Base-by-base conservation (phyloP, 2,888 invertebrate species). In the Quadroppia sp. region DNA sequence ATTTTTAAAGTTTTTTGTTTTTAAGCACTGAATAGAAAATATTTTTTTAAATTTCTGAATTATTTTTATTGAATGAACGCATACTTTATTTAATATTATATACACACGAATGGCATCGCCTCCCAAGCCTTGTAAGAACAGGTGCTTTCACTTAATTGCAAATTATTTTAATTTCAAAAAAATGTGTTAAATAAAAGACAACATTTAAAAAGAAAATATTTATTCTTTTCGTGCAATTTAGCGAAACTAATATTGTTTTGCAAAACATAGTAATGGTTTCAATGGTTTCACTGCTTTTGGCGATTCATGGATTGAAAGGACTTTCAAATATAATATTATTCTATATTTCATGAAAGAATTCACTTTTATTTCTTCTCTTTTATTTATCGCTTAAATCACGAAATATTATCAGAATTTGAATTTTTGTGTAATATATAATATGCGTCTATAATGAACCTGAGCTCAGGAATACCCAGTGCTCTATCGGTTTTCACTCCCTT, bases 241-340 rank as follows among this genome's bases (percentile, higher is more conserved):
- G 32, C 30, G 36, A 64, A 64, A 32, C n/a, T 28, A 28, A 15
- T 20, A 36, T 30, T 64, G 28, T 32, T 28, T 64, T 28, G 28
- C 17, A 32, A 36, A 30, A 64, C 30, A 36, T 64, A 36, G 15
- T n/a, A 25, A 13, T 36, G 28, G n/a, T 11, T 28, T 64, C 17
- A 30, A 28, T 25, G 28, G 11, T 15, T 25, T 9, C 20, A 64
- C 28, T 32, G 61, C 61, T 64, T 64, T 64, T 9, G 36, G 61
- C 61, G n/a, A 64, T 64, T 64, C 61, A 64, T 64, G 61, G 61
- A 64, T 64, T 13, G 32, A 64, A 64, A 64, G n/a, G 36, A 17
- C 30, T 48, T 20, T 48, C n/a, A 48, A 48, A 48, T 48, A 48
- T n/a, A 48, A 20, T n/a, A n/a, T 20, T 48, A 48, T 48, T n/a